Conservation (phyloP, 2,797 vertebrate species). For the Schizopygopsis pylzovi region DNA sequence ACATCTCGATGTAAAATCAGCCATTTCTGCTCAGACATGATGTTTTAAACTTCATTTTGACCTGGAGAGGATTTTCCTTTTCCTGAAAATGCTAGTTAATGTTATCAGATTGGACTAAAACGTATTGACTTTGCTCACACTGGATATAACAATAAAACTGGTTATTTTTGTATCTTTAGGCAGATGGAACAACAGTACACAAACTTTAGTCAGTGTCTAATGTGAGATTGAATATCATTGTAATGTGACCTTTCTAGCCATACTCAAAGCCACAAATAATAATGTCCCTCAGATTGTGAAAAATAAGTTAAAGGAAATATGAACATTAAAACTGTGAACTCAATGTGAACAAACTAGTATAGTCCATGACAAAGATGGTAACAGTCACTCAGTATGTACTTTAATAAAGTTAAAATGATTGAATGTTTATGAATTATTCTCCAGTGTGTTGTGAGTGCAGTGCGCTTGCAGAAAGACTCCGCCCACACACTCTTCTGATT, state of each 20-base stretch:
- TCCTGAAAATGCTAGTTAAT: neutral
- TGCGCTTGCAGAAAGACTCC: neutral
- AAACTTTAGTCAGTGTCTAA: neutral
- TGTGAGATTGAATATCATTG: neutral
- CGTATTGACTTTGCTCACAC: no score
- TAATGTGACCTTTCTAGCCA: neutral
- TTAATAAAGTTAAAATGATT: neutral
- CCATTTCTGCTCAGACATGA: neutral
- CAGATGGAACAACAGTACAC: neutral
- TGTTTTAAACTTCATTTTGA: neutral
- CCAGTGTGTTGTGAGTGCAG: neutral
- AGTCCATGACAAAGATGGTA: neutral
- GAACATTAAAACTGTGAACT: neutral
- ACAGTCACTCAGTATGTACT: neutral
- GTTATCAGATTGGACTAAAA: neutral
- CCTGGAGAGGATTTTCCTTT: neutral
- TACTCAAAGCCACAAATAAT: neutral
- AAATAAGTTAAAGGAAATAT: neutral
- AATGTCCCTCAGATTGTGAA: neutral
- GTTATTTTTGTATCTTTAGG: neutral
- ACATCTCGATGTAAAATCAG: neutral
- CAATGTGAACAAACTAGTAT: neutral
- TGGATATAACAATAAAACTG: neutral
- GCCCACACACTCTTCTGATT: no score
- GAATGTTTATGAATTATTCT: neutral